phyloP scores from a whole-genome alignment of 2,113 vertebrate genomes.

The Lophochroa leadbeateri region DNA sequence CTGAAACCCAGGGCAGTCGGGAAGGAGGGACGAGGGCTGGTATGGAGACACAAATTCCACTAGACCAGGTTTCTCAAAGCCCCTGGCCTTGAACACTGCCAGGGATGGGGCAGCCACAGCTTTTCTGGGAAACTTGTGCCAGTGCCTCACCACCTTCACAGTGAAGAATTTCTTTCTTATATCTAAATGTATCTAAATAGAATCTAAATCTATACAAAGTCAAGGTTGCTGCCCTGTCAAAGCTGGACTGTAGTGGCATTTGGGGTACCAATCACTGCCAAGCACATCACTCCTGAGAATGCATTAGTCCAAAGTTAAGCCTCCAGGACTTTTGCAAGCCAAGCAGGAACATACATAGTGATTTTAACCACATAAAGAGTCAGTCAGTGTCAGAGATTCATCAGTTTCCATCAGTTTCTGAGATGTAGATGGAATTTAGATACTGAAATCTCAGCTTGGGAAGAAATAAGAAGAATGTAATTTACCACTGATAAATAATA shows the following conservation, averaged over 20 bases:
- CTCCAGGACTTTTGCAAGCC: background rate
- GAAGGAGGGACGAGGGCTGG: background rate
- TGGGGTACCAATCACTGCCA: background rate
- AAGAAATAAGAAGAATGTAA: background rate
- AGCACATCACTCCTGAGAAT: background rate
- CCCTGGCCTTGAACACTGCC: background rate
- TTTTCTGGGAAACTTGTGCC: background rate
- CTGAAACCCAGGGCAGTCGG: background rate
- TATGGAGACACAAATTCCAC: background rate
- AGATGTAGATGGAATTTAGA: background rate
- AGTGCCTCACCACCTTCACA: background rate
- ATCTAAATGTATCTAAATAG: background rate
- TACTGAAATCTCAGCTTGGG: background rate
- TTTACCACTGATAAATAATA: background rate
- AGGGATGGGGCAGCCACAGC: background rate
- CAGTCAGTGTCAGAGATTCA: background rate
- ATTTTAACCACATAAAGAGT: background rate
- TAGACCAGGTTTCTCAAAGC: background rate
- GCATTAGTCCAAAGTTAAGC: background rate
- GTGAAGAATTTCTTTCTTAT: background rate
- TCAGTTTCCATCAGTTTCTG: background rate
- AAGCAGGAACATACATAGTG: background rate
- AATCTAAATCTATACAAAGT: background rate
- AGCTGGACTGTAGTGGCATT: background rate
- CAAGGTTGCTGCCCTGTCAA: background rate